Conservation (phyloP, 2,797 vertebrate genomes). For the Otolemur crassicaudatus region DNA sequence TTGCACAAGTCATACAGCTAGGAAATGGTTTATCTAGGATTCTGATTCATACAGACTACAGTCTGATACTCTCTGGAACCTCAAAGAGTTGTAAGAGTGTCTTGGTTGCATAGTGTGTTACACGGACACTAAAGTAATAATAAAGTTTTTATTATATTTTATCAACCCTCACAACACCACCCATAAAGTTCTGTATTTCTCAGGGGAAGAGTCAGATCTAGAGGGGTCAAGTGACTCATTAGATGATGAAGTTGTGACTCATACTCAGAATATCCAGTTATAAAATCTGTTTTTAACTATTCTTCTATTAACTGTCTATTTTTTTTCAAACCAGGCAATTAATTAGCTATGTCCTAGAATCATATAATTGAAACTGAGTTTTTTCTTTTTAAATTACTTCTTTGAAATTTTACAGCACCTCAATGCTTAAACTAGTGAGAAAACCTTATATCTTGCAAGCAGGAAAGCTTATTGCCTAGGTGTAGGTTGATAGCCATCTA, state of each 20-base stretch:
- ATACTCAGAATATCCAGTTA: neutral
- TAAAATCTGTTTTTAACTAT: neutral
- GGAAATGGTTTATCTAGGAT: neutral
- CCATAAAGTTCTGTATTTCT: neutral
- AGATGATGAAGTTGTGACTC: neutral
- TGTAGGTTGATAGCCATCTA: neutral
- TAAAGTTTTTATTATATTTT: neutral
- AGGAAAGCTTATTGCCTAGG: neutral
- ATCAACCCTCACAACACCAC: neutral
- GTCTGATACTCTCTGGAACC: too few relatives aligned
- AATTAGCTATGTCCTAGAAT: neutral
- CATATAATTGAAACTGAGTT: neutral
- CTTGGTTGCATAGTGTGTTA: neutral
- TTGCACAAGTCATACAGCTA: neutral
- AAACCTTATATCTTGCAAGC: neutral
- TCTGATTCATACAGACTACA: neutral
- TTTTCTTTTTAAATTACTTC: neutral
- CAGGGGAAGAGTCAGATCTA: neutral
- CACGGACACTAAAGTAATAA: neutral
- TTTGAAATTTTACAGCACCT: slow-evolving; percentile 11
- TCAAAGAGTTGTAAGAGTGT: neutral
- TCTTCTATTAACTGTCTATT: neutral
- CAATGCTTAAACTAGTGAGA: neutral
- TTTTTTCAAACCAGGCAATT: neutral
- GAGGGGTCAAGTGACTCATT: neutral